phyloP scores from a whole-genome alignment of 2,113 vertebrate species.

The Colius striatus region DNA sequence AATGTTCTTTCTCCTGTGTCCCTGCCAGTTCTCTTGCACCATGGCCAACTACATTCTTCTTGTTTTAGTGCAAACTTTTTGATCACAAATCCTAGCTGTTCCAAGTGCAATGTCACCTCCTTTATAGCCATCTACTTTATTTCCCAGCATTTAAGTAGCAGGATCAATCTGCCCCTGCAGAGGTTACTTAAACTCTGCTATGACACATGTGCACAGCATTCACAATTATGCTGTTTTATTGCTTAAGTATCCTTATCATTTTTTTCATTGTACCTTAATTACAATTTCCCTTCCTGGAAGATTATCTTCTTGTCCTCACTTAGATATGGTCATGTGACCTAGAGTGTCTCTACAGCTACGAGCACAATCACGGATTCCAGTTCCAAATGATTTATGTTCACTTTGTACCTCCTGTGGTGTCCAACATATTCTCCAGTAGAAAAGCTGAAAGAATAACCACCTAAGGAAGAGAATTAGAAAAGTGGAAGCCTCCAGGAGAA shows the following conservation, averaged over 20 bases:
- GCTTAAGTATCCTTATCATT: not conserved
- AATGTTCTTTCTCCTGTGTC: not conserved
- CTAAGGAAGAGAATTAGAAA: not conserved
- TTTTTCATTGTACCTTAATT: not conserved
- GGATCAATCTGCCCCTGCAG: not conserved
- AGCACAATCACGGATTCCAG: not conserved
- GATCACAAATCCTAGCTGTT: not conserved
- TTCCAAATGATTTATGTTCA: not conserved
- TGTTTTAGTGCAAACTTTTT: not conserved
- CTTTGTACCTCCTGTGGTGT: not conserved
- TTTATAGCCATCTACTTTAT: not conserved
- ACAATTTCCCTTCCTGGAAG: not conserved
- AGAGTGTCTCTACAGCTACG: not conserved
- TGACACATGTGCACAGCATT: not conserved
- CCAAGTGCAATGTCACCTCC: not conserved
- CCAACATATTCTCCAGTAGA: not conserved
- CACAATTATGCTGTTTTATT: not conserved
- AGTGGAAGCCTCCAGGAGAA: not conserved
- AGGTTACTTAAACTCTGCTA: not conserved
- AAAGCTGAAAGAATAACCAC: not conserved
- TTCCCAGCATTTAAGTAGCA: not conserved
- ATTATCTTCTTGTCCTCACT: not conserved
- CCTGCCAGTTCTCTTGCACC: not conserved
- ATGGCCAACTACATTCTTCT: not conserved
- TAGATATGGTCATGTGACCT: not conserved